Conservation (phyloP, 2,888 invertebrate genomes). For the Eristalis tenax region DNA sequence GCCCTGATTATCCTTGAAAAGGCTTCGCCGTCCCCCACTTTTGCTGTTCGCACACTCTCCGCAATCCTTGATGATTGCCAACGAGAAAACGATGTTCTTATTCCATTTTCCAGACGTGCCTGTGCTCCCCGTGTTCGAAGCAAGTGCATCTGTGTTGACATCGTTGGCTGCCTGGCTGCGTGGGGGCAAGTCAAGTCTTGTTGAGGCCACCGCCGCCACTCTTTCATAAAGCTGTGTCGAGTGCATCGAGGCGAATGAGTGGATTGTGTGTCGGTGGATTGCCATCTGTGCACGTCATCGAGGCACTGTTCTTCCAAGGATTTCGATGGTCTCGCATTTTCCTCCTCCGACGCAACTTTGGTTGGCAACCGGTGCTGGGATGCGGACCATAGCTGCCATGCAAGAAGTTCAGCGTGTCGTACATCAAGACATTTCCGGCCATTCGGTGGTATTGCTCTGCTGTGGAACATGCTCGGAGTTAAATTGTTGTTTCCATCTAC, state of each 20-base stretch:
- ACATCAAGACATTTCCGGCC: too few relatives aligned
- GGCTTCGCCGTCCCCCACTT: background rate
- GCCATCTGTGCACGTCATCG: background rate
- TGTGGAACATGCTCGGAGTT: too few relatives aligned
- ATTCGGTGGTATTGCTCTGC: too few relatives aligned
- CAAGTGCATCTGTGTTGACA: conserved; percentile 2
- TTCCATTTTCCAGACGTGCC: background rate
- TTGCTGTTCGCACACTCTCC: background rate
- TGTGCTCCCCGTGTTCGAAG: background rate
- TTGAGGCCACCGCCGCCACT: background rate
- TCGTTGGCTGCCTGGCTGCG: background rate
- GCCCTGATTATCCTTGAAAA: background rate
- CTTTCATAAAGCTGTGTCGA: conserved; percentile 25
- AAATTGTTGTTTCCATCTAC: too few relatives aligned
- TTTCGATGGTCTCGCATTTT: too few relatives aligned
- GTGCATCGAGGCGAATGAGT: conserved; percentile 24
- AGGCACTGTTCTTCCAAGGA: too few relatives aligned
- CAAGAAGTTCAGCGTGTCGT: too few relatives aligned
- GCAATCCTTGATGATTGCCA: conserved; percentile 20
- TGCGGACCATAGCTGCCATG: too few relatives aligned
- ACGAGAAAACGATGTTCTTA: conserved; percentile 11
- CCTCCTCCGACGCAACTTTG: too few relatives aligned
- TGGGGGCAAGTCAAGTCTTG: background rate
- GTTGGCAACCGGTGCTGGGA: too few relatives aligned
- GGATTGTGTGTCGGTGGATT: conserved; percentile 27